Evolutionary conservation across 2,797 vertebrate genomes (phyloP).

Genomic region (Echiichthys vipera): DNA sequence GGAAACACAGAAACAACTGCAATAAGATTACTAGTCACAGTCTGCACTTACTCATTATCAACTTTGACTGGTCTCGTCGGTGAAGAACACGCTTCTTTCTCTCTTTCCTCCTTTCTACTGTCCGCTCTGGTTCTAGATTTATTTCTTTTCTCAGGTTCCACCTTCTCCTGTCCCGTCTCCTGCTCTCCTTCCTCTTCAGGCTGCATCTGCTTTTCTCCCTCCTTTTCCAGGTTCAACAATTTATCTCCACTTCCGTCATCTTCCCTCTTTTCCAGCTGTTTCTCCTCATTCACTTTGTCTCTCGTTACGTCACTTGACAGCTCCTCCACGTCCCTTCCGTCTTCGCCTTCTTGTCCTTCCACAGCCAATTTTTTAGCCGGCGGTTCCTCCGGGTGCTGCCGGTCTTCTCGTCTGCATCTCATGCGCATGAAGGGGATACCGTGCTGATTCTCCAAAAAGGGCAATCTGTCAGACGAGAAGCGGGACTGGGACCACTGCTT

Average conservation of each 20-base stretch:
- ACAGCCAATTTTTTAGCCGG: conserved; percentile 4
- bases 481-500: conserved; percentile 32
- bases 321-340: not conserved
- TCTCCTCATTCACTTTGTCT: not conserved
- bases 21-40: not conserved
- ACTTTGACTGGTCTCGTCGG: not conserved
- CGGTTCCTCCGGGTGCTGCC: conserved; percentile 10
- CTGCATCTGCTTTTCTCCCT: not conserved
- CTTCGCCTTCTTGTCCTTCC: not conserved
- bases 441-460: conserved; percentile 10
- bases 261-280: not conserved
- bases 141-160: conserved; percentile 5
- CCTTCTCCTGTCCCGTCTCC: not conserved
- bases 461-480: not conserved
- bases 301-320: accelerated
- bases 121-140: not conserved
- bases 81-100: not conserved
- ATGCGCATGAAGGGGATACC: conserved; percentile 60
- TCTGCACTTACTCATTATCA: conserved; percentile 49
- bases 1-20: not conserved
- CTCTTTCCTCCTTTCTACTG: not conserved
- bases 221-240: not conserved
- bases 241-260: not conserved
- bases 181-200: not conserved
- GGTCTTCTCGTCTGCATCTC: conserved; percentile 34